Base-by-base conservation (phyloP, 2,113 vertebrate genomes). In the Tonatia bakeri region DNA sequence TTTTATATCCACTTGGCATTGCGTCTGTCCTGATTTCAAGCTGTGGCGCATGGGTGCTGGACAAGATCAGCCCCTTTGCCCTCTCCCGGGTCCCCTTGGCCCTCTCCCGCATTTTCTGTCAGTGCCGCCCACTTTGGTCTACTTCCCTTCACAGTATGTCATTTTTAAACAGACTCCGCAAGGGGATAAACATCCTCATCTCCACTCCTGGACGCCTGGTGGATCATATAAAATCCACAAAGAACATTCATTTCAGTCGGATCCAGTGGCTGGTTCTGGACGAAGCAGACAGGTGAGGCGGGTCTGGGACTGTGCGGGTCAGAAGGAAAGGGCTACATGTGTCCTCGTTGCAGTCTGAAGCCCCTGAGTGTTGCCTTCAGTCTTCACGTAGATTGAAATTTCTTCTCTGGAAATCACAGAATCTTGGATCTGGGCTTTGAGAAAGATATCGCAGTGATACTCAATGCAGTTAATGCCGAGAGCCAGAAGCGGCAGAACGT, bases 391-490 rank as follows among this genome's bases (percentile, higher is more conserved):
- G 28, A 33, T 11, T 40, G 13, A 70, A 33, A 61, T 19, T n/a
- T 17, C 80, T 47, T 67, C 69, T 85, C 83, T 87, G 75, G 1
- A 13, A 36, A 54, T 38, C 96, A 7, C 97, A 99, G 99, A 97
- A 99, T 98, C 26, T 90, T 99, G 98, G 99, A 99, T 94, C 97
- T 99, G 97, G 99, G 99, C 26, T 99, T 99, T 97, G 99, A 99
- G 61, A 97, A 99, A 99, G 97, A 99, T 3, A 94, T 99, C 86
- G 98, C 99, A 0, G 97, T 99, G 61, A 99, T 99, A 31, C 98
- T 99, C 24, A 99, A 99, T 3, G 98, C 99, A 11, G 54, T 99
- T 45, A 99, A 99, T 26, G 94, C 99, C 0, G 96, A 98, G 4
- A 98, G 98, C 6, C 97, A 98, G 13, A 93, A 96, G 2, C 97